A percentile compares a stretch with the other conserved stretches of the same genome.
These are phyloP conservation scores for Trissolcus brochymenae DNA, from an alignment of 2,888 invertebrate genomes.

Conservation along the genomic window DNA sequence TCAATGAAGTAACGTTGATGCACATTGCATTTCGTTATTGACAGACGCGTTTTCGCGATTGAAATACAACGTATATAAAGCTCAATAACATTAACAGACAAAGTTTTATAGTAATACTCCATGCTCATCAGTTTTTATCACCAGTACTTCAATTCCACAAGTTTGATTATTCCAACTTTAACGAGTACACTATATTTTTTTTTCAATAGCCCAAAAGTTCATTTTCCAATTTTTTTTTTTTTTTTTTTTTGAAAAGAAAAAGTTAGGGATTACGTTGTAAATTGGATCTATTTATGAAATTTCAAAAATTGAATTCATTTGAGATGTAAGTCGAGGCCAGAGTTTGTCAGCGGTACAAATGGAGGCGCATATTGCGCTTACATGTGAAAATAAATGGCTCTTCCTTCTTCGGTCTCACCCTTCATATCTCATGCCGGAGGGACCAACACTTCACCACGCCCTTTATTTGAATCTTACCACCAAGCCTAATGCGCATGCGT, in stretches of 20 bases:
- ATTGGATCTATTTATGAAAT: not conserved
- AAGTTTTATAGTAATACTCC: slow-evolving; percentile 11
- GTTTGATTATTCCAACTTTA: too few relatives aligned
- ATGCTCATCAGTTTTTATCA: slow-evolving; percentile 31
- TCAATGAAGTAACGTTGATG: slow-evolving; percentile 56
- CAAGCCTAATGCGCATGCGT: slow-evolving; percentile 44
- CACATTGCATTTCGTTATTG: slow-evolving; percentile 56
- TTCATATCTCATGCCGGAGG: slow-evolving; percentile 52
- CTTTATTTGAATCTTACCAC: slow-evolving; percentile 52
- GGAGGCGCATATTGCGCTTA: slow-evolving; percentile 59
- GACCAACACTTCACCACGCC: slow-evolving; percentile 55
- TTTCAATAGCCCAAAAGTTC: too few relatives aligned
- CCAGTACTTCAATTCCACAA: not conserved
- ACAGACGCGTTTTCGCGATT: slow-evolving; percentile 50
- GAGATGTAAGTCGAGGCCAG: slow-evolving; percentile 30
- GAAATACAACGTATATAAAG: slow-evolving; percentile 31
- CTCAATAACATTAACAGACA: slow-evolving; percentile 10
- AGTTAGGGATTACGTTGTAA: too few relatives aligned
- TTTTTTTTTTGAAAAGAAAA: too few relatives aligned
- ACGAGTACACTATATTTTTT: too few relatives aligned
- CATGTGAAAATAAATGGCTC: slow-evolving; percentile 60
- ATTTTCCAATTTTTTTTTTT: too few relatives aligned
- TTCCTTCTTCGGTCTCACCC: slow-evolving; percentile 45
- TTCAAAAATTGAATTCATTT: slow-evolving; percentile 33
- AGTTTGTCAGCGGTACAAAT: slow-evolving; percentile 36